Conservation (phyloP, 1,140 invertebrate genomes). For the Berghia stephanieae region DNA sequence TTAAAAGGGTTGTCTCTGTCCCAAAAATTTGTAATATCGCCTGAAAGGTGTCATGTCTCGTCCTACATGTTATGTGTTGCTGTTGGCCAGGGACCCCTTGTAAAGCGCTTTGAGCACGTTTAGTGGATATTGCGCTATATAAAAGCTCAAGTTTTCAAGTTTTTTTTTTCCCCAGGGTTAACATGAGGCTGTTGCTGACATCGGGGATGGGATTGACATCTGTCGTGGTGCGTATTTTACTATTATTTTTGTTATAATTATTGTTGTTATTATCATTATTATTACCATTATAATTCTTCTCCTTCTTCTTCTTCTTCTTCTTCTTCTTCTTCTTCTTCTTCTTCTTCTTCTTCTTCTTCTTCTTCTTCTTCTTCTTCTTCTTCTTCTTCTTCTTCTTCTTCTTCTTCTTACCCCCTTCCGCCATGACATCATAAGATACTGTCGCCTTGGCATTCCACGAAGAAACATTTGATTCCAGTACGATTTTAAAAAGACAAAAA, state of each 20-base stretch:
- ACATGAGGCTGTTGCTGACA: conserved; percentile 25
- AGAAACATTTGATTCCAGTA: no score
- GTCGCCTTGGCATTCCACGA: no score
- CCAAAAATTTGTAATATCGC: no score
- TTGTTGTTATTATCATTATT: background rate
- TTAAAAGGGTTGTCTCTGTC: no score
- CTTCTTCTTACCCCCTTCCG: no score
- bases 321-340: background rate
- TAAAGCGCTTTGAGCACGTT: no score
- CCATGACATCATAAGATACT: no score
- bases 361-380: no score
- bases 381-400: conserved; percentile 69
- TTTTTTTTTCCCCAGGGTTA: conserved; percentile 14
- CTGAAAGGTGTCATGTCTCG: no score
- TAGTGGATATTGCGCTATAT: background rate
- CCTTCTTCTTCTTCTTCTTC: background rate
- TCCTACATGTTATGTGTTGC: no score
- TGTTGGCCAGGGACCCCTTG: no score
- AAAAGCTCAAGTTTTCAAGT: background rate
- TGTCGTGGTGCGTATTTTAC: conserved; percentile 7
- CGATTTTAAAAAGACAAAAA: no score
- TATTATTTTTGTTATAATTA: background rate
- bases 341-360: conserved; percentile 16
- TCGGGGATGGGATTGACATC: conserved; percentile 24
- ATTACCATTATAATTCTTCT: background rate